phyloP scores from a whole-genome alignment of 2,113 vertebrate genomes.

The Cyrtonyx montezumae region DNA sequence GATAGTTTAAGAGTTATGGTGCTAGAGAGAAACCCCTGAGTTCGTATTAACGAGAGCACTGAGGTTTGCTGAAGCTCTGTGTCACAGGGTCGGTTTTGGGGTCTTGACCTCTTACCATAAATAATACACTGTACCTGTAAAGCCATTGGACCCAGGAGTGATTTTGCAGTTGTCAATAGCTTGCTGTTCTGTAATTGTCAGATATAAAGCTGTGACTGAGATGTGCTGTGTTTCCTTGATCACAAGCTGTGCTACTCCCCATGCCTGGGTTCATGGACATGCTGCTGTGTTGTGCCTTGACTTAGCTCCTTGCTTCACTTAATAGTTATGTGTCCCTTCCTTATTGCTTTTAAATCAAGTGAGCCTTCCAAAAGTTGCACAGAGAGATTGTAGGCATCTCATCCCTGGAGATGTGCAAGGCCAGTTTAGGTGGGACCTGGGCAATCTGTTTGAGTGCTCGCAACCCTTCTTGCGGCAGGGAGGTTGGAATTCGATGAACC shows the following conservation, averaged over 20 bases:
- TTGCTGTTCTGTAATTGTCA: background rate
- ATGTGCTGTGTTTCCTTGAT: fast-evolving
- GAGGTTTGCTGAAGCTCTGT: constrained; percentile 50
- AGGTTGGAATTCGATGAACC: too few relatives aligned
- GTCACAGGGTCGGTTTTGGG: constrained; percentile 58
- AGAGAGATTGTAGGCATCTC: too few relatives aligned
- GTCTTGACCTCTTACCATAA: constrained; percentile 59
- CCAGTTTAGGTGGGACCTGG: too few relatives aligned
- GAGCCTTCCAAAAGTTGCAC: background rate
- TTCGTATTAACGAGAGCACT: constrained; percentile 36
- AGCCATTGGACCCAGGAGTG: background rate
- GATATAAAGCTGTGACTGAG: background rate
- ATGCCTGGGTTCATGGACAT: fast-evolving
- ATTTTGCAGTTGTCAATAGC: background rate
- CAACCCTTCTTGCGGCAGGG: too few relatives aligned
- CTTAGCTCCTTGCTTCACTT: background rate
- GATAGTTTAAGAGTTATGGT: background rate
- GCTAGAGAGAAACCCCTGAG: background rate
- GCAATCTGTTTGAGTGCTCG: too few relatives aligned
- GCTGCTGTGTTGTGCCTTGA: background rate
- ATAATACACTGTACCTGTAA: constrained; percentile 54
- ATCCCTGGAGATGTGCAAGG: too few relatives aligned
- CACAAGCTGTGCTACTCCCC: background rate
- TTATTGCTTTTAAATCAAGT: background rate
- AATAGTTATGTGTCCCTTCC: background rate